Conservation (phyloP, 2,888 invertebrate genomes). For the Clitarchus hookeri region DNA sequence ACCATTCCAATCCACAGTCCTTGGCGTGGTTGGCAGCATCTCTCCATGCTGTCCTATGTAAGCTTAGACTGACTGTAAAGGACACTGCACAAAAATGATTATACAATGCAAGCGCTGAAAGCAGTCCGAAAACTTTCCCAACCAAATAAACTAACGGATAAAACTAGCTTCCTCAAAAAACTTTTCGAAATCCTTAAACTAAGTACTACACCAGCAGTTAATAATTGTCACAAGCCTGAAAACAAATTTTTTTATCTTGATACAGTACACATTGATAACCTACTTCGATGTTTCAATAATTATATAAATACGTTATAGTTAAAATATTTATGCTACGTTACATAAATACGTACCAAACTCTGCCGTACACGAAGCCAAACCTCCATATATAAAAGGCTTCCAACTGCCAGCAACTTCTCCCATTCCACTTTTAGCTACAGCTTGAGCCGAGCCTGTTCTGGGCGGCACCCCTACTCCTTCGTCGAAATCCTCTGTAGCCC, state of each 20-base stretch:
- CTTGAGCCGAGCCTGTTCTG: slow-evolving; percentile 31
- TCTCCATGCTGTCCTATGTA: slow-evolving; percentile 14
- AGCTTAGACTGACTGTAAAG: slow-evolving; percentile 14
- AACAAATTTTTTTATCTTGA: no score
- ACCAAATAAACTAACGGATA: background rate
- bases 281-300: background rate
- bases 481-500: slow-evolving; percentile 30
- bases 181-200: no score
- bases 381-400: slow-evolving; percentile 94
- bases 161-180: no score
- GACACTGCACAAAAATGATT: slow-evolving; percentile 10
- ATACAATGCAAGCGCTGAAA: background rate
- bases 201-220: no score
- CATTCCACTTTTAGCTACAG: slow-evolving; percentile 58
- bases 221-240: no score
- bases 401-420: slow-evolving; percentile 73
- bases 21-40: background rate
- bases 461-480: slow-evolving; percentile 30
- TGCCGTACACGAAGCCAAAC: slow-evolving; percentile 88
- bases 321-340: background rate
- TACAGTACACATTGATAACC: background rate
- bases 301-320: background rate
- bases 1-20: slow-evolving; percentile 9
- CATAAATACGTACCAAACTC: slow-evolving; percentile 80
- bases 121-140: background rate